Evolutionary conservation across 1,140 invertebrate species (phyloP).

Genomic region (Asobara japonica): DNA sequence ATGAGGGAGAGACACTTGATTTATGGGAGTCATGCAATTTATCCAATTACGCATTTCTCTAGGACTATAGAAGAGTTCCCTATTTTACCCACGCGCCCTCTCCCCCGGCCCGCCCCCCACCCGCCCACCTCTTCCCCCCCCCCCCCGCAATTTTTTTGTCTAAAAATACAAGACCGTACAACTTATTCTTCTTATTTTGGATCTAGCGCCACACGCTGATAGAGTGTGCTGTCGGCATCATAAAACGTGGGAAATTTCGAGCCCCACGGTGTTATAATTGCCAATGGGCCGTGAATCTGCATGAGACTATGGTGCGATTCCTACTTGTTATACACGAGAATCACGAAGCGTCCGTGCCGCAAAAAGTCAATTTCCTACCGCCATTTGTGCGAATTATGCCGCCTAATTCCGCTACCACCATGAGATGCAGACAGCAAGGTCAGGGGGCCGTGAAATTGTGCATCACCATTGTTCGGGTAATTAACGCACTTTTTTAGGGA

Average conservation of each 20-base stretch:
- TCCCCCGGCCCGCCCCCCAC: no score
- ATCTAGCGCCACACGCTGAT: conserved; percentile 17
- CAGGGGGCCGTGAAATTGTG: conserved; percentile 20
- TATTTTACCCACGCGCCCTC: conserved; percentile 23
- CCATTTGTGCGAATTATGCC: conserved; percentile 36
- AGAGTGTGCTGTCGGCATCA: not conserved
- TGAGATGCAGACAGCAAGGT: not conserved
- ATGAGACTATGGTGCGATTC: conserved; percentile 38
- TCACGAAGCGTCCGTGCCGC: conserved; percentile 20
- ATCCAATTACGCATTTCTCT: conserved; percentile 31
- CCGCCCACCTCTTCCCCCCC: no score
- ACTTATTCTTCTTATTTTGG: conserved; percentile 19
- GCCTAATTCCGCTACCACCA: not conserved
- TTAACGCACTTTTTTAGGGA: conserved; percentile 27
- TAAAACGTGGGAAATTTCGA: conserved; percentile 10
- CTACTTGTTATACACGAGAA: not conserved
- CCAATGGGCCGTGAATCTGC: conserved; percentile 29
- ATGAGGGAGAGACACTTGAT: conserved; percentile 16
- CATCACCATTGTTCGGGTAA: conserved; percentile 19
- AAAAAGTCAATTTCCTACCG: conserved; percentile 52
- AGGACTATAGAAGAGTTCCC: not conserved
- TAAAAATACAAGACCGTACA: not conserved
- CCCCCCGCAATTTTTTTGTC: no score
- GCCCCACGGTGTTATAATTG: conserved; percentile 10
- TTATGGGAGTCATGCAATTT: conserved; percentile 22